These are phyloP conservation scores for Siniperca obscura DNA, from an alignment of 2,797 vertebrate species.

Conservation along the genomic window DNA sequence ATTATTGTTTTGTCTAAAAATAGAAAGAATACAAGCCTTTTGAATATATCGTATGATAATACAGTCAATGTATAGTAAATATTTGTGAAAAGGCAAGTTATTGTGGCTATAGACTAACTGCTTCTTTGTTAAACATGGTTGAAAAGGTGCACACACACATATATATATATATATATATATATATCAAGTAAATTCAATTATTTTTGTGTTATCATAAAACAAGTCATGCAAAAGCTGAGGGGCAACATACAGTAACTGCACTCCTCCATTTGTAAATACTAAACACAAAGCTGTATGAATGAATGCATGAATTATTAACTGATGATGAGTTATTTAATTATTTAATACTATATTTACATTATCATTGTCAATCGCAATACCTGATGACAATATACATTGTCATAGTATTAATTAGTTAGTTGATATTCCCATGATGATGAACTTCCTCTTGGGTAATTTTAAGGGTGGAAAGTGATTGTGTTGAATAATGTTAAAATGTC, in stretches of 20 bases:
- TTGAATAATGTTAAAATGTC: constrained; percentile 46
- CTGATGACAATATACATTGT: neutral
- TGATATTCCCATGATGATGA: constrained; percentile 10
- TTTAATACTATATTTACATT: neutral
- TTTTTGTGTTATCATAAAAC: neutral
- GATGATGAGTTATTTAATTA: neutral
- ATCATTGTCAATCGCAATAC: neutral
- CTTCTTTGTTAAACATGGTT: neutral
- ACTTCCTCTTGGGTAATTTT: constrained; percentile 18
- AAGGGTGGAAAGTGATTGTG: neutral
- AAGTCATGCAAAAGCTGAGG: neutral
- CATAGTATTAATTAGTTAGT: neutral
- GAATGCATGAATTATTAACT: neutral
- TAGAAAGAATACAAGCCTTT: neutral
- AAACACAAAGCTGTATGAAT: neutral
- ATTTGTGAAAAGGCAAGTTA: neutral
- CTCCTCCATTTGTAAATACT: neutral
- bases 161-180: too few species aligned
- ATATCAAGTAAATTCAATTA: neutral
- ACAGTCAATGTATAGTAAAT: neutral
- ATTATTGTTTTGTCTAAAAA: constrained; percentile 5
- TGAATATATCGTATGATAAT: neutral
- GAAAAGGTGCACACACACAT: neutral
- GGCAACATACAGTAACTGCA: neutral
- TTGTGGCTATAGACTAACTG: neutral